These are phyloP conservation scores for Telenomus remus DNA, from an alignment of 1,140 invertebrate genomes.

Conservation along the genomic window DNA sequence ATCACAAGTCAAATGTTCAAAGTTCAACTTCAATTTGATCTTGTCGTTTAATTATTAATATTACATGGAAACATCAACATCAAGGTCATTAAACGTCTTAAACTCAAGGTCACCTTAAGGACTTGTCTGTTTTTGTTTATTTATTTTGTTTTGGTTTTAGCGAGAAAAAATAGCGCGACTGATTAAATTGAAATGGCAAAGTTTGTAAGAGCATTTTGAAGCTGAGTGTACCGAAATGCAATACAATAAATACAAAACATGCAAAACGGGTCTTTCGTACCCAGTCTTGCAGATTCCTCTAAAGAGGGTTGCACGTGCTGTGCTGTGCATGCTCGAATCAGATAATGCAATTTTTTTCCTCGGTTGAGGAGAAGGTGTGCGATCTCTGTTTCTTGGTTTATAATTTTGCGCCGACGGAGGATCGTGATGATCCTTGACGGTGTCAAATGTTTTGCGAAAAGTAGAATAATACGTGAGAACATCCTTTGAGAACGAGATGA, in stretches of 20 bases:
- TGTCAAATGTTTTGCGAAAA: constrained; percentile 44
- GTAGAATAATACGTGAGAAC: constrained; percentile 50
- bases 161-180: too few relatives aligned
- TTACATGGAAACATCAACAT: too few relatives aligned
- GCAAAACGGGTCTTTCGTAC: constrained; percentile 59
- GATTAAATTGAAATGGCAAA: not conserved
- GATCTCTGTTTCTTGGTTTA: not conserved
- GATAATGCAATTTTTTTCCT: too few relatives aligned
- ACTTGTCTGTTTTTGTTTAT: too few relatives aligned
- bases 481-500: constrained; percentile 25
- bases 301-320: constrained; percentile 59
- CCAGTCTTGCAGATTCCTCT: constrained; percentile 56
- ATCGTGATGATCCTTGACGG: not conserved
- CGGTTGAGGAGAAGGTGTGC: too few relatives aligned
- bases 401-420: not conserved
- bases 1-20: too few relatives aligned
- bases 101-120: too few relatives aligned
- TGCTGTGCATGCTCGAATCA: constrained; percentile 9
- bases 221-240: constrained; percentile 55
- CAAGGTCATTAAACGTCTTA: too few relatives aligned
- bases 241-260: constrained; percentile 61
- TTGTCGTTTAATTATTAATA: too few relatives aligned
- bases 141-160: too few relatives aligned
- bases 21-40: too few relatives aligned
- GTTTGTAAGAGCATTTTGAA: constrained; percentile 38